phyloP scores from a whole-genome alignment of 2,888 invertebrate genomes.

The Lutraria lutraria region DNA sequence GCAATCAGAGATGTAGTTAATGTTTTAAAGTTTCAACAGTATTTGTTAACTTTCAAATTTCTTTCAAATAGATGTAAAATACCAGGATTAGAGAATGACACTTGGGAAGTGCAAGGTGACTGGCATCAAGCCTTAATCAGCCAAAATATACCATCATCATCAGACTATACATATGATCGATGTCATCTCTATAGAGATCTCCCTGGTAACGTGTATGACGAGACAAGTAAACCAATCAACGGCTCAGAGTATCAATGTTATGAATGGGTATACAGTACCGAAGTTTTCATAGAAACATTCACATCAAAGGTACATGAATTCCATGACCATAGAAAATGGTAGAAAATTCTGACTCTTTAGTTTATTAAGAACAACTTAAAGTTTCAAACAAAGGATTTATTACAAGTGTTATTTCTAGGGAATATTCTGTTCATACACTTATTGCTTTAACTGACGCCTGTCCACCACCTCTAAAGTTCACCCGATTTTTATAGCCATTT shows the following conservation, averaged over 20 bases:
- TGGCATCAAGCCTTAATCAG: conserved; percentile 52
- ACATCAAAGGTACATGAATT: conserved; percentile 63
- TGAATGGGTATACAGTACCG: conserved; percentile 72
- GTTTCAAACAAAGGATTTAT: too few relatives aligned
- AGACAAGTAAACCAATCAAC: conserved; percentile 41
- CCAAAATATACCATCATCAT: conserved; percentile 59
- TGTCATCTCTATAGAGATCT: conserved; percentile 54
- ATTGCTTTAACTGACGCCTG: too few relatives aligned
- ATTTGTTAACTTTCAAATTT: background rate
- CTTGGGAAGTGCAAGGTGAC: conserved; percentile 65
- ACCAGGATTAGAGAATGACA: conserved; percentile 61
- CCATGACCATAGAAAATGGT: too few relatives aligned
- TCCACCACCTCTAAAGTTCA: too few relatives aligned
- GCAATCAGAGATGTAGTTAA: too few relatives aligned
- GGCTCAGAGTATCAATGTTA: conserved; percentile 50
- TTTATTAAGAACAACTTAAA: too few relatives aligned
- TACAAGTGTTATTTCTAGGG: too few relatives aligned
- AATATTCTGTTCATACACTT: too few relatives aligned
- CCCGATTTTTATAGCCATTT: too few relatives aligned
- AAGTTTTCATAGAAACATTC: conserved; percentile 70
- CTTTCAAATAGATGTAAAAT: conserved; percentile 62
- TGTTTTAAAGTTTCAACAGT: too few relatives aligned
- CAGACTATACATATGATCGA: conserved; percentile 56
- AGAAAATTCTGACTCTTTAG: too few relatives aligned
- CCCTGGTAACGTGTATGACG: conserved; percentile 3